Base-by-base conservation (phyloP, 2,888 invertebrate genomes). In the Nomada ruficornis region DNA sequence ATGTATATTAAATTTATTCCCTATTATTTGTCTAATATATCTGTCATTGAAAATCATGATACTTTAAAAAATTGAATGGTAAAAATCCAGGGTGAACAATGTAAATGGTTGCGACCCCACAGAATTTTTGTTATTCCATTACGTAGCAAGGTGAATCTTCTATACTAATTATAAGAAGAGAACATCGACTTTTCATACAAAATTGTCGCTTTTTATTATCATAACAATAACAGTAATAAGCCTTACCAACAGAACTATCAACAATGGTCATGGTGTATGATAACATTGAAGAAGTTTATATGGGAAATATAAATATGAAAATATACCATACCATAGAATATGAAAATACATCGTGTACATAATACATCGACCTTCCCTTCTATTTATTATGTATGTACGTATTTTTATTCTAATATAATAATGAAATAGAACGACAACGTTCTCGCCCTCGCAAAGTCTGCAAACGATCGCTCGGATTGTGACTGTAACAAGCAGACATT, bases 231-330 rank as follows among this genome's bases (percentile, higher is more conserved):
- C 73, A 80, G 68, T 63, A 65, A 75, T 76, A 74, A 78, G 57
- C 55, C 71, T 57, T 71, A 63, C 75, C 23, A 81, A 80, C 44
- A 78, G 72, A 72, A 83, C 13, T 59, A 69, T 77, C 72, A 81
- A 86, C 75, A 70, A 86, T 86, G 72, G 68, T 83, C 69, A 83
- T 80, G 75, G 57, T 83, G 75, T 80, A 86, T 69, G 80, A 79
- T 82, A 79, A 85, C 65, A 85, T 82, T 69, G 77, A 80, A 78
- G 75, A 80, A 85, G 68, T 86, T 63, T 79, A 78, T 82, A 89
- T 88, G 86, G 85, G 88, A 89, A 88, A 88, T 87, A 85, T 75
- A 89, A 83, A 86, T 89, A 89, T 86, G 87, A 89, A 89, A 89
- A 88, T 88, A 89, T 82, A 88, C 86, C 86, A 86, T 89, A 89